Evolutionary conservation across 2,888 invertebrate genomes (phyloP).

Genomic region (Druceiella hillmani): DNA sequence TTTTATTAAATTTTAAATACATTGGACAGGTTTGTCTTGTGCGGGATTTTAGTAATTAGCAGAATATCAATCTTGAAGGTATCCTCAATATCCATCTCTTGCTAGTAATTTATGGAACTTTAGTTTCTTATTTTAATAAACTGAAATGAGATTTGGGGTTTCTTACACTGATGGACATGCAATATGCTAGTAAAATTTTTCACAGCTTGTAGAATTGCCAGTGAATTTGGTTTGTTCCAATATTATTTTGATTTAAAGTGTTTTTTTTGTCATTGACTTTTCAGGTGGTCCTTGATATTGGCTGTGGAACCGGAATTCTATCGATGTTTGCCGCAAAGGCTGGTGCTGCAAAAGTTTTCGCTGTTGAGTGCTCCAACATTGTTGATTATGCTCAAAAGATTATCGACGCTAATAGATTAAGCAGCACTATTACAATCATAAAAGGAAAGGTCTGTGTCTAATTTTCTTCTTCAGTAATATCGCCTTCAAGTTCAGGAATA

Average conservation of each 20-base stretch:
- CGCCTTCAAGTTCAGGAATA: too few species aligned
- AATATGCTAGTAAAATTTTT: too few species aligned
- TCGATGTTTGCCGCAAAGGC: conserved; percentile 99
- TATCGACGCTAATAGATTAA: conserved; percentile 77
- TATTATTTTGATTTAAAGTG: neutral
- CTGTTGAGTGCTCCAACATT: conserved; percentile 98
- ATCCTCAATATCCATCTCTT: too few species aligned
- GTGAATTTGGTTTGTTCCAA: too few species aligned
- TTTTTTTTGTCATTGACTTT: conserved; percentile 17
- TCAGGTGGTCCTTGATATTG: conserved; percentile 87
- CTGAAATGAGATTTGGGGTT: neutral
- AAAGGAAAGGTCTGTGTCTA: conserved; percentile 63
- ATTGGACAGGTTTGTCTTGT: too few species aligned
- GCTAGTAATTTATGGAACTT: too few species aligned
- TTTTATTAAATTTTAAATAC: too few species aligned
- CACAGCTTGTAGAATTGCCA: too few species aligned
- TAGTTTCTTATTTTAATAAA: too few species aligned
- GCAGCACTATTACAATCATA: conserved; percentile 74
- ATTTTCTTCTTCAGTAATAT: conserved; percentile 9
- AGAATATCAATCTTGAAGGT: too few species aligned
- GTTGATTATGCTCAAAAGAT: conserved; percentile 96
- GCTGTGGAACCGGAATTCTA: conserved; percentile 97
- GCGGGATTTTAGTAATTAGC: too few species aligned
- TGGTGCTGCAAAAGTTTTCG: conserved; percentile 91
- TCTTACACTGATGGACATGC: neutral